Evolutionary conservation across 2,888 invertebrate genomes (phyloP).

Genomic region (Zhengitettix transpicula): DNA sequence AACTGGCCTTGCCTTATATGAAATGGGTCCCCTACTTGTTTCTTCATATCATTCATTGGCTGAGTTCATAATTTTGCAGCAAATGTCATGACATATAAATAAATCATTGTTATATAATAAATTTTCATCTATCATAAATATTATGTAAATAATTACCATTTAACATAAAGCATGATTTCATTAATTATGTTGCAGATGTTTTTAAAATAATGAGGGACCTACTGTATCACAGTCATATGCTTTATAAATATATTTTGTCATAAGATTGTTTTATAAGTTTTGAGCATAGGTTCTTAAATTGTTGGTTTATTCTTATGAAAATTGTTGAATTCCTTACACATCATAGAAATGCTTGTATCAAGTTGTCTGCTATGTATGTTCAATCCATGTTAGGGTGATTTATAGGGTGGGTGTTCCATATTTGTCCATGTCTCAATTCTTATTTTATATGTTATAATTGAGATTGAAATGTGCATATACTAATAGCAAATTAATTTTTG

Average conservation of each 20-base stretch:
- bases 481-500: no score
- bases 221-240: no score
- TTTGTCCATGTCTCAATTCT: no score
- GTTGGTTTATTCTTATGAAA: neutral
- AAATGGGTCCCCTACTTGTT: neutral
- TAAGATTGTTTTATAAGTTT: neutral
- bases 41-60: neutral
- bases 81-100: slow-evolving; percentile 2
- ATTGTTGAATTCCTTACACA: neutral
- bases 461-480: no score
- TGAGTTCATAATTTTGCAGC: neutral
- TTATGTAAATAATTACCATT: slow-evolving; percentile 1
- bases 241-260: no score
- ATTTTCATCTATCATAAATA: neutral
- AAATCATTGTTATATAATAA: neutral
- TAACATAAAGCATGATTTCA: neutral
- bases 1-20: no score
- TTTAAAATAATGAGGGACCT: neutral
- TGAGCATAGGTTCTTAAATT: neutral
- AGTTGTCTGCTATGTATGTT: no score
- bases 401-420: no score
- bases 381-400: no score
- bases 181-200: neutral
- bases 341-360: neutral
- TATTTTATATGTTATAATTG: no score